Base-by-base conservation (phyloP, 2,113 vertebrate genomes). In the Chamaetylas fuelleborni region DNA sequence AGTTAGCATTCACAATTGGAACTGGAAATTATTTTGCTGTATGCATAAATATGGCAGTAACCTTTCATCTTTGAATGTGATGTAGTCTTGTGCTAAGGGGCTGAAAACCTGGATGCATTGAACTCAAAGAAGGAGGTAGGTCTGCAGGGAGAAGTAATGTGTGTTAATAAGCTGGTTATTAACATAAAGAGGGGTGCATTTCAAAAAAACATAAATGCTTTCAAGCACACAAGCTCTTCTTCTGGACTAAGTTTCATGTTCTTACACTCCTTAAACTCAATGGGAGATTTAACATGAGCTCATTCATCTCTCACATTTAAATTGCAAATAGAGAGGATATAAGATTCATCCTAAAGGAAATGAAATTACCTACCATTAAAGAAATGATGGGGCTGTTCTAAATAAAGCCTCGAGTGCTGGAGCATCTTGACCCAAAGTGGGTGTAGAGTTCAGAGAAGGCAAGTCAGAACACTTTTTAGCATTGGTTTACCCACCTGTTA, bases 401-500 rank as follows among this genome's bases (percentile, higher is more conserved):
- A 96, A 95, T 91, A 93, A 97, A 93, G 91, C 91, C 91, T 89
- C 77, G 7, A 95, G 70, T 91, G 77, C 57, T 92, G 83, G 24
- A 93, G 80, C n/a, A 79, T 84, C 81, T 88, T 95, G 92, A 94
- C 94, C 93, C 48, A 64, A 90, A 86, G 60, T 86, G 56, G 80
- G 90, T 81, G 85, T 78, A 92, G 72, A 93, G 76, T 95, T 96
- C 92, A 94, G 71, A 88, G 86, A 57, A 94, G 88, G 80, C 93
- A 96, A 97, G 95, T 96, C 76, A 74, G 60, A 93, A 97, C 92
- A 90, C 23, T 86, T 93, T 66, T 74, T 43, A 83, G 25, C 56
- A 84, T 84, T 73, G 72, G 36, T 94, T 88, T 95, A 86, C 82
- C 69, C 80, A 97, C 95, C 64, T 95, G 95, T 90, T 96, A 93